Base-by-base conservation (phyloP, 2,888 invertebrate species). In the Trimorus sp. region DNA sequence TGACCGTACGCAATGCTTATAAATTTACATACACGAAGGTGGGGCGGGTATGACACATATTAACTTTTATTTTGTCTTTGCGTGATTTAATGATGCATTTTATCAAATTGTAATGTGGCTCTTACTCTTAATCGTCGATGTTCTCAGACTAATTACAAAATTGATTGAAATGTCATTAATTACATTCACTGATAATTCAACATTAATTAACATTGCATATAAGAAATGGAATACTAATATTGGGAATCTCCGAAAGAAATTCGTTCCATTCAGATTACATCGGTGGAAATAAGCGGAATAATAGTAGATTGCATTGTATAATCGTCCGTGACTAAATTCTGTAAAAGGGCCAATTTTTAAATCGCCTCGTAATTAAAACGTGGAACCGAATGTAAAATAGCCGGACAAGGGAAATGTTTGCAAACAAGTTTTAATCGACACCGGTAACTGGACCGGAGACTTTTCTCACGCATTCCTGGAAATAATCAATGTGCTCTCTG, bases 401-500 rank as follows among this genome's bases (percentile, higher is more conserved):
- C 26, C 26, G 26, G 26, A 26, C 26, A 26, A 26, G 26, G 26
- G 26, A 26, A 26, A 26, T 26, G 26, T 26, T 26, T 26, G 40
- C 8, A 53, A 26, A 14, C 11, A 40, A 70, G 4, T 71, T 63
- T 48, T 48, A 58, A 68, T 68, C 26, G 26, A 40, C 45, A 45
- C 53, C n/a, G 40, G 56, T 14, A 63, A 80, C 42, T 77, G 68
- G 56, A 83, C 16, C 59, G 15, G 15, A 54, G 51, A 79, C 70
- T 84, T 85, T 85, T 86, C 85, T 84, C 84, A 84, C 83, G 82
- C 75, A 68, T 85, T 85, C 84, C 71, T 79, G 84, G 84, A 85
- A 85, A 86, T 86, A 85, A 86, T 85, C 84, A 84, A 60, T 53
- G 79, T 65, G 54, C 56, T 54, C 12, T 77, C 84, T 75, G 82